Base-by-base conservation (phyloP, 2,113 vertebrate species). In the Oncorhynchus mykiss region DNA sequence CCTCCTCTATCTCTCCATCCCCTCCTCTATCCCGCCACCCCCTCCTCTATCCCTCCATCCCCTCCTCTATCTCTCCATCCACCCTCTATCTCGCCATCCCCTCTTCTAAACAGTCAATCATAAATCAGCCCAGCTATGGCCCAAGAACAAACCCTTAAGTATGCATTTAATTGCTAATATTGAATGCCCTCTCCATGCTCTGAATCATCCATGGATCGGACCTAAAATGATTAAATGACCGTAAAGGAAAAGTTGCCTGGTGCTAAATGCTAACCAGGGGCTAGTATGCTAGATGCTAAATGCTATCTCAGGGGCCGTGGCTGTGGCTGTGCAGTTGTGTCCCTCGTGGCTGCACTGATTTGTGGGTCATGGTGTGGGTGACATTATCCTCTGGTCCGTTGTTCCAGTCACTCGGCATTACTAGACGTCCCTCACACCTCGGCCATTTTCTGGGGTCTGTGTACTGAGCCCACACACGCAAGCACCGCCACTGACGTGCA, bases 251-350 rank as follows among this genome's bases (percentile, higher is more conserved):
- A 34, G 39, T 78, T 71, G 83, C 87, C 89, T 91, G 89, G 91
- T 91, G 89, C 90, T 91, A 91, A 91, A 89, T 84, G 80, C 76
- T 48, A 1, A 70, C 85, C 83, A 65, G 75, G 78, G 85, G 90
- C 84, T 80, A 79, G 81, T 79, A 85, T 20, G 77, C 78, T 80
- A 1, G 72, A 85, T 73, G 81, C 80, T 88, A 80, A 83, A 87
- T 76, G 81, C 72, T 86, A 75, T 87, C 91, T 89, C 68, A 6
- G 73, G 85, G 90, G 84, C 76, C 76, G 2, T 45, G 39, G 51
- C 14, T 13, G 13, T 71, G 78, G 78, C 80, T 86, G 80, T 70
- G 60, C 83, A 76, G 87, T 78, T 82, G 65, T 76, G 86, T 77
- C 78, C 83, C 20, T 22, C 1, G 3, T n/a, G 67, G 67, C 24